Evolutionary conservation across 2,113 vertebrate species (phyloP), one percentile per base, ranked within the genome.

Genomic region (Forbesichthys agassizii): DNA sequence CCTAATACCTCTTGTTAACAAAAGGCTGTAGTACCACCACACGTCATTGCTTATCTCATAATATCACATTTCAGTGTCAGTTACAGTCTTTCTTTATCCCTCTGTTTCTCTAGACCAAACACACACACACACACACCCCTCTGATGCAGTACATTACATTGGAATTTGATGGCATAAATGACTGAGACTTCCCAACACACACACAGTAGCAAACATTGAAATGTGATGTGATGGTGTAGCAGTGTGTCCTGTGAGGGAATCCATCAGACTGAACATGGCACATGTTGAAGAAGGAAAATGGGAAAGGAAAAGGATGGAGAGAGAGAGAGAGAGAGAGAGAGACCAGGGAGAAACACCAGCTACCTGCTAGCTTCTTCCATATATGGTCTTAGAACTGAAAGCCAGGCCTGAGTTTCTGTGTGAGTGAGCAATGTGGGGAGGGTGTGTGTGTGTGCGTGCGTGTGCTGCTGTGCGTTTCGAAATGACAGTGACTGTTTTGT

Each of bases 281-380:
- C 6, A 52, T 57, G 49, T 27, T 67, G 56, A 33, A 9, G n/a
- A 51, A 48, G n/a, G 33, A 61, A 36, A 60, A 46, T n/a, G 48
- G 57, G 65, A 70, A 33, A 61, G 55, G 74, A 53, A 66, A 66
- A 14, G 9, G 33, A 20, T 11, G 46, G 7, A 52, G 46, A 11
- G 33, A 53, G 52, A 59, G 16, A 10, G 5, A 33, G 51, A 9
- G 11, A 0, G 10, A 14, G 59, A 64, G 58, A 53, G 53, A 61
- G 73, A 47, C 78, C 66, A 75, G 61, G 66, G 63, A 74, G 59
- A 75, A 69, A 61, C 81, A 69, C 59, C 77, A 71, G 80, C 72
- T 86, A 85, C 83, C 71, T 86, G 87, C 79, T 79, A 67, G 64
- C 80, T 87, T 87, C 80, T 87, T 87, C 89, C 89, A 85, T 89